Base-by-base conservation (phyloP, 1,140 invertebrate genomes). In the Vollenhovia emeryi region DNA sequence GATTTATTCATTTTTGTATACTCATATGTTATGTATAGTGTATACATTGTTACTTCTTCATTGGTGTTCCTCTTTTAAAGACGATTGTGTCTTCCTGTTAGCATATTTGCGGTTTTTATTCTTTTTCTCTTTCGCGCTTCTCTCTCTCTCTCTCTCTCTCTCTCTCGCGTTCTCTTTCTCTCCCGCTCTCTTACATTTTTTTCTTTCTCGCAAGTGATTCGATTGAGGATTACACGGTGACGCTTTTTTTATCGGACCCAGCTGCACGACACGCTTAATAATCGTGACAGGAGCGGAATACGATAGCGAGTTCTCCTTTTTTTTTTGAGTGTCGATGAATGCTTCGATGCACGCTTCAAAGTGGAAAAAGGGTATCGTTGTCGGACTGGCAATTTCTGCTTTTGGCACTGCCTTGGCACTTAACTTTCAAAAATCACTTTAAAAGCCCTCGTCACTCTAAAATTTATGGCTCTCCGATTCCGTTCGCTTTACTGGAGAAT, bases 1-100 rank as follows among this genome's bases (percentile, higher is more conserved):
- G 87, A 88, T 92, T 89, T 91, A 89, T 93, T 89, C 85, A 89
- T 68, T 88, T 66, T 76, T 87, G 88, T 80, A 92, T 89, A 89
- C 86, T 87, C 78, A 80, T 87, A 88, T 85, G 84, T 91, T 88
- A 90, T 91, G 86, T 90, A 91, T 91, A 89, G 64, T 91, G 90
- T 92, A 91, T 92, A 92, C 90, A 90, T 87, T 88, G 73, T 91
- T 90, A 85, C 64, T 86, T 88, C 69, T 62, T 87, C 74, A 86
- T 91, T 87, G 86, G 71, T 86, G 87, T 86, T 87, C 76, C 80
- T 68, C 36, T 50, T 50, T 76, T 90, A 88, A 90, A 64, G 76
- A 89, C 84, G 68, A 88, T 69, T 24, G 33, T 27, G 33, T 66
- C 27, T 86, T 83, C 11, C 13, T 30, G 8, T 57, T 82, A 24